phyloP scores from a whole-genome alignment of 2,888 invertebrate species.

The Charanyca ferruginea region DNA sequence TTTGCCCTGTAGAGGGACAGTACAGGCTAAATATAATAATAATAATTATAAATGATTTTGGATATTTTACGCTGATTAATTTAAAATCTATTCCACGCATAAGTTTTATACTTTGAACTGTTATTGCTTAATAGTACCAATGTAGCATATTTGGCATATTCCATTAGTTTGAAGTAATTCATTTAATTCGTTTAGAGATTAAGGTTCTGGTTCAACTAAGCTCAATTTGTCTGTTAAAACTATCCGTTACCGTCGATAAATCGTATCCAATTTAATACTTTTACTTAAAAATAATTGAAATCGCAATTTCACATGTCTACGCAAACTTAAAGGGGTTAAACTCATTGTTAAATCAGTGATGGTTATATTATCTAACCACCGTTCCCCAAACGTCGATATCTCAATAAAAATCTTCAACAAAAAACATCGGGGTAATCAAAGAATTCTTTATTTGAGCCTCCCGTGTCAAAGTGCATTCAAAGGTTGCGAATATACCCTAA shows the following conservation, averaged over 20 bases:
- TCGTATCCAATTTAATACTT: conserved; percentile 20
- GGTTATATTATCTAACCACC: conserved; percentile 86
- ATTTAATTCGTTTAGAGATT: not conserved
- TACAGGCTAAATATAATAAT: too few species aligned
- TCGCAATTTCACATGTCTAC: conserved; percentile 81
- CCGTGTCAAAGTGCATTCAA: conserved; percentile 90
- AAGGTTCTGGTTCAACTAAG: not conserved
- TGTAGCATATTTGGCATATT: too few species aligned
- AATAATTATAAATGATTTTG: too few species aligned
- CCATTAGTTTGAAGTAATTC: too few species aligned
- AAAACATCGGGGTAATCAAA: conserved; percentile 86
- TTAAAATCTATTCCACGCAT: too few species aligned
- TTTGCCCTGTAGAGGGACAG: too few species aligned
- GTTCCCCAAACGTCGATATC: conserved; percentile 84
- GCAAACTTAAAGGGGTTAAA: conserved; percentile 82
- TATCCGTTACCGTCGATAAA: conserved; percentile 10
- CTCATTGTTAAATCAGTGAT: conserved; percentile 75
- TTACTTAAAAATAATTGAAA: conserved; percentile 63
- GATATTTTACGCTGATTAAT: too few species aligned
- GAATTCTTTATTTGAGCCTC: conserved; percentile 80
- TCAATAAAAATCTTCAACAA: conserved; percentile 83
- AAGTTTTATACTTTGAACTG: too few species aligned
- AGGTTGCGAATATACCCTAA: conserved; percentile 89
- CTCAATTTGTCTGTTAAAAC: not conserved
- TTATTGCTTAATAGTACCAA: too few species aligned